Conservation (phyloP, 2,888 invertebrate species). For the Trisateles emortualis region DNA sequence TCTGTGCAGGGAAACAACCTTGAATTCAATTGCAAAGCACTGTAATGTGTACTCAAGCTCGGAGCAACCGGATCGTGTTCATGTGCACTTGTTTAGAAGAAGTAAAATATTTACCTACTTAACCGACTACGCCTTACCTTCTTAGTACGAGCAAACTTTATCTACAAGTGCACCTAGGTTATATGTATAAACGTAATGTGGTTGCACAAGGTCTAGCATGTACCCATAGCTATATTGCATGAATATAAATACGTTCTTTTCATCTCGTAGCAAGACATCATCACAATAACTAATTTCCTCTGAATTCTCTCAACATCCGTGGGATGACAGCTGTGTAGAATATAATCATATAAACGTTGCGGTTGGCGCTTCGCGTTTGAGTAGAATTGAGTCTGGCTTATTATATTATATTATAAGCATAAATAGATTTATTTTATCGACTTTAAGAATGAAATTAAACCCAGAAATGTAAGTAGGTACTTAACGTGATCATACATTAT, state of each 20-base stretch:
- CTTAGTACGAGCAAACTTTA: slow-evolving; percentile 6
- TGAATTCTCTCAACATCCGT: background rate
- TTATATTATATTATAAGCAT: background rate
- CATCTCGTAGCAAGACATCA: background rate
- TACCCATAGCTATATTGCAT: background rate
- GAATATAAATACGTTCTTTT: background rate
- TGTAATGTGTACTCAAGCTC: slow-evolving; percentile 27
- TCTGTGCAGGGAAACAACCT: slow-evolving; percentile 22
- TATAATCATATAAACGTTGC: background rate
- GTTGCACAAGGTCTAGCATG: background rate
- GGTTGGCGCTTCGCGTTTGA: background rate
- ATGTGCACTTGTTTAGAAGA: slow-evolving; percentile 26
- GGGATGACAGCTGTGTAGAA: background rate
- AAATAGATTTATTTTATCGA: too few species aligned
- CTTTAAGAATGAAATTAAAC: too few species aligned
- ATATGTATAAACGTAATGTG: background rate
- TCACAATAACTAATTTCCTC: slow-evolving; percentile 4
- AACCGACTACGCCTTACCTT: background rate
- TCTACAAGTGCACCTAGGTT: slow-evolving; percentile 1
- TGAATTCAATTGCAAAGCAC: slow-evolving; percentile 35
- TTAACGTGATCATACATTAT: too few species aligned
- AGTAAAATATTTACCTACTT: slow-evolving; percentile 23
- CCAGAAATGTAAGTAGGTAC: too few species aligned
- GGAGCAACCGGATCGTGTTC: slow-evolving; percentile 30
- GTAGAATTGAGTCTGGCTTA: background rate